A percentile compares a stretch with the other conserved stretches of the same genome.
These are phyloP conservation scores for Aldabrachelys gigantea DNA, from an alignment of 2,113 vertebrate genomes.

Conservation along the genomic window DNA sequence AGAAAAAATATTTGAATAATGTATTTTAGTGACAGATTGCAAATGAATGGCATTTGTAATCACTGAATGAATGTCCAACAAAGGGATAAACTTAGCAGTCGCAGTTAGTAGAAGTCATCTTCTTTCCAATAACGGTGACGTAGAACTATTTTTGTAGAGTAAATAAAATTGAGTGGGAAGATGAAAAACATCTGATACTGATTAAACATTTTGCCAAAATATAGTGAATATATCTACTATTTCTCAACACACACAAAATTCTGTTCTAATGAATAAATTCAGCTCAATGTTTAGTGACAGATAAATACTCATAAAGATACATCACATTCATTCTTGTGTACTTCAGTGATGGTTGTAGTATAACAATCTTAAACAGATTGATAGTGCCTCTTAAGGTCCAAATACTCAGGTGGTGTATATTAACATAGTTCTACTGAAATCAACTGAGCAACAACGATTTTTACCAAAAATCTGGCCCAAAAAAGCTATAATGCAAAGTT, in stretches of 20 bases:
- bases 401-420: not conserved
- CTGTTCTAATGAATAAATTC: not conserved
- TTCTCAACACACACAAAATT: not conserved
- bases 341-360: not conserved
- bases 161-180: not conserved
- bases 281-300: not conserved
- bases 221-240: not conserved
- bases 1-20: not conserved
- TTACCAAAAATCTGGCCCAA: not conserved
- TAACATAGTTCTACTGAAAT: not conserved
- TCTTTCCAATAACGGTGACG: not conserved
- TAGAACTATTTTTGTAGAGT: not conserved
- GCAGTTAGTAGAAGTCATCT: not conserved
- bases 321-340: not conserved
- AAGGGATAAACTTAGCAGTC: not conserved
- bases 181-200: not conserved
- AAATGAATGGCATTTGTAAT: not conserved
- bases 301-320: not conserved
- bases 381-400: not conserved
- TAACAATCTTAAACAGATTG: not conserved
- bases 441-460: fast-evolving
- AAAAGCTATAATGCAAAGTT: not conserved
- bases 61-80: not conserved
- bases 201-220: not conserved
- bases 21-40: not conserved